phyloP scores from a whole-genome alignment of 2,797 vertebrate genomes.

The Siniperca obscura region DNA sequence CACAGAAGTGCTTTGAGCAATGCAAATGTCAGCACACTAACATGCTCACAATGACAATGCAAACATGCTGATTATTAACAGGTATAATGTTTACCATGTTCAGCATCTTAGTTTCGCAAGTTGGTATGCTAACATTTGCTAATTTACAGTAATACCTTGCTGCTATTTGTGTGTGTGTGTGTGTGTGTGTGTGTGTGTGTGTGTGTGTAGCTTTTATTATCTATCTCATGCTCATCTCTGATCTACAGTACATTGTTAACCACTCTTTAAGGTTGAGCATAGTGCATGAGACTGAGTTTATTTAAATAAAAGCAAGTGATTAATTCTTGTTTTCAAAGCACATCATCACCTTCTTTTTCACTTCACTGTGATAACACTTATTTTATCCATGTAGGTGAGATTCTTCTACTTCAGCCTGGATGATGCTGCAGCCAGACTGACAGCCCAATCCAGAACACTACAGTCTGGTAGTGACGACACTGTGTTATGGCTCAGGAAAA shows the following conservation, averaged over 20 bases:
- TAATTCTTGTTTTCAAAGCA: not conserved
- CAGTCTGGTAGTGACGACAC: conserved; percentile 64
- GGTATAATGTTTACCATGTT: not conserved
- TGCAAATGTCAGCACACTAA: not conserved
- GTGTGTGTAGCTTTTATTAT: not conserved
- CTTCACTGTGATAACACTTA: not conserved
- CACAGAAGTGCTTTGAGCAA: not conserved
- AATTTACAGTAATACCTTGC: not conserved
- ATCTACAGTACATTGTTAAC: conserved; percentile 17
- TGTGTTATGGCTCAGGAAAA: conserved; percentile 71
- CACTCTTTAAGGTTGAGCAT: not conserved
- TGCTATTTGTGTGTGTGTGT: not conserved
- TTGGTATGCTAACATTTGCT: no score
- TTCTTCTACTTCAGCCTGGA: conserved; percentile 82
- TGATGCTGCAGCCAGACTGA: conserved; percentile 60
- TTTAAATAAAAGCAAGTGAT: not conserved
- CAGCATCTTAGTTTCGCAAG: not conserved
- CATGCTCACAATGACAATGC: not conserved
- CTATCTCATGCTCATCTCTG: conserved; percentile 22
- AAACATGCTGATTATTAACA: not conserved
- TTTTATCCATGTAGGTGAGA: conserved; percentile 70
- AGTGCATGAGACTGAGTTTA: not conserved
- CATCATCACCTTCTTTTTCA: not conserved
- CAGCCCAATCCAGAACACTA: conserved; percentile 65
- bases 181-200: not conserved